A percentile compares a stretch with the other conserved stretches of the same genome.
These are phyloP conservation scores for Folsomia manolachei DNA, from an alignment of 2,888 invertebrate species.

Conservation along the genomic window DNA sequence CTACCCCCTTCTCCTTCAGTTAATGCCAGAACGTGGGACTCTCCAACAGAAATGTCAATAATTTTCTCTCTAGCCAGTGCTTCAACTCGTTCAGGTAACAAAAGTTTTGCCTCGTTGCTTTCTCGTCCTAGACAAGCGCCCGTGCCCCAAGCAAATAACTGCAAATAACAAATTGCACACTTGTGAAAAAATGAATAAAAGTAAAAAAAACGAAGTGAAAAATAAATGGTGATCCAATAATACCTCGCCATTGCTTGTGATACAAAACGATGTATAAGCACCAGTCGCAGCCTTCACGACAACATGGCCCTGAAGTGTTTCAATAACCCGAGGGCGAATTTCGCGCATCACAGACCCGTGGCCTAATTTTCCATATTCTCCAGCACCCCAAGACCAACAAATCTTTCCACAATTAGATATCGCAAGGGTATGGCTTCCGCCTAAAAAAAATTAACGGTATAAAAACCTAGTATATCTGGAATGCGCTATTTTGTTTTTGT, in stretches of 20 bases:
- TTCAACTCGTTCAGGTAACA: constrained; percentile 60
- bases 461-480: too few species aligned
- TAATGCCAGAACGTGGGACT: constrained; percentile 63
- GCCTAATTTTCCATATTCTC: constrained; percentile 61
- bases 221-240: background rate
- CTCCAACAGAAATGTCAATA: constrained; percentile 63
- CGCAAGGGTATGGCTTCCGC: constrained; percentile 60
- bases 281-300: constrained; percentile 62
- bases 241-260: constrained; percentile 58
- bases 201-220: too few species aligned
- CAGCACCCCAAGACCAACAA: constrained; percentile 62
- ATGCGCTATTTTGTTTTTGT: too few species aligned
- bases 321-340: constrained; percentile 60
- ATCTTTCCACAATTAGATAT: constrained; percentile 60
- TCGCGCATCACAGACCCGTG: constrained; percentile 58
- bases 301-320: constrained; percentile 60
- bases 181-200: constrained; percentile 16
- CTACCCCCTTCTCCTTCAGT: too few species aligned
- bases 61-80: constrained; percentile 59
- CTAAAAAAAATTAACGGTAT: constrained; percentile 13
- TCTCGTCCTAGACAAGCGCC: constrained; percentile 63
- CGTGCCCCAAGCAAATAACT: constrained; percentile 65
- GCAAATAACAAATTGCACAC: constrained; percentile 33
- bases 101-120: constrained; percentile 59
- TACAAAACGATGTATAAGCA: constrained; percentile 59